Conservation (phyloP, 2,113 vertebrate genomes). For the Gopherus flavomarginatus region DNA sequence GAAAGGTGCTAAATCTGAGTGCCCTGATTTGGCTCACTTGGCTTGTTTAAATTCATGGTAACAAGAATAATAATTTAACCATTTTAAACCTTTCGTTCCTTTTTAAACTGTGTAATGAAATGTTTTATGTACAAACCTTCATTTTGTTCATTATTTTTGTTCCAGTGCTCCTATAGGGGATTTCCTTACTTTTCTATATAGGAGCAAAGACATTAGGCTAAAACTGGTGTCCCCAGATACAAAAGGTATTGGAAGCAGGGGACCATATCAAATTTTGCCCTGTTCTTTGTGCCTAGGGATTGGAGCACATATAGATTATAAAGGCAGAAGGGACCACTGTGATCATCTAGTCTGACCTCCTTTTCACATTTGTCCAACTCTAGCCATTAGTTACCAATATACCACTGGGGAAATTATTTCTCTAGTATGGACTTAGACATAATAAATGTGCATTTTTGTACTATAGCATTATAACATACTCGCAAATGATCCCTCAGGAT, state of each 20-base stretch:
- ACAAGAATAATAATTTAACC: slow-evolving; percentile 4
- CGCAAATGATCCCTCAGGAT: neutral
- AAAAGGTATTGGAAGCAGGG: neutral
- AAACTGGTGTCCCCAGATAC: neutral
- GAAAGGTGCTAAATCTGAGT: neutral
- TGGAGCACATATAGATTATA: neutral
- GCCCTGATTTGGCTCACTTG: neutral
- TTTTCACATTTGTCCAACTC: neutral
- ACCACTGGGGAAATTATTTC: neutral
- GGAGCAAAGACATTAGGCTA: neutral
- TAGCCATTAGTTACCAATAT: neutral
- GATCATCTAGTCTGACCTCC: neutral
- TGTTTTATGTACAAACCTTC: neutral
- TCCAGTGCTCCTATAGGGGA: neutral
- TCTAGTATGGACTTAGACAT: rapidly evolving
- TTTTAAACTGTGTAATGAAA: neutral
- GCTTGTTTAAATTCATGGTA: neutral
- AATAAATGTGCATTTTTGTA: neutral
- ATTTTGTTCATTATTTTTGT: neutral
- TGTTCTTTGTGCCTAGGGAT: rapidly evolving
- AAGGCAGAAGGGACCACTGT: neutral
- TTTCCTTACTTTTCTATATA: neutral
- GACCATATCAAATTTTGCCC: neutral
- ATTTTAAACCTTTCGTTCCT: neutral
- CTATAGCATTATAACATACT: neutral